Conservation (phyloP, 2,113 vertebrate species). For the Peromyscus maniculatus region DNA sequence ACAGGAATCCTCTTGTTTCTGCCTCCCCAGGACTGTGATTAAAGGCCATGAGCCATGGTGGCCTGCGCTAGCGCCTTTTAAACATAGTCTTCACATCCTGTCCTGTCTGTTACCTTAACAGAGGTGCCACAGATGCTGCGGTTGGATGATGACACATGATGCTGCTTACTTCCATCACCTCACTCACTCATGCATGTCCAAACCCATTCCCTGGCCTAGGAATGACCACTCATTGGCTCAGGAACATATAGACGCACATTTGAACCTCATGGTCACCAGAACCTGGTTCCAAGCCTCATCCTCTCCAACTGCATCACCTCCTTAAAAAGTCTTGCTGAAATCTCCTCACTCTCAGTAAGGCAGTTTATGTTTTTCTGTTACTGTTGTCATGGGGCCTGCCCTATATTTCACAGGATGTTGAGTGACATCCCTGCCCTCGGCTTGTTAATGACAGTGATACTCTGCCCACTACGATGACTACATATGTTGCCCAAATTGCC, state of each 20-base stretch:
- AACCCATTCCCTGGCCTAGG: too few species aligned
- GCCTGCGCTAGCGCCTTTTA: background rate
- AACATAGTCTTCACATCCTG: background rate
- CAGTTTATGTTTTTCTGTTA: background rate
- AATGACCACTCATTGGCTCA: background rate
- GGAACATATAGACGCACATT: background rate
- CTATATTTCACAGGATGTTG: background rate
- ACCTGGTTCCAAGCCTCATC: background rate
- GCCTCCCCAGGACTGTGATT: background rate
- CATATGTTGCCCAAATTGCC: background rate
- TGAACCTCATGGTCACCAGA: background rate
- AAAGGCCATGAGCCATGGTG: background rate
- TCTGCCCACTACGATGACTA: background rate
- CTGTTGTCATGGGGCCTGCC: background rate
- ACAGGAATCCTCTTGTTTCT: background rate
- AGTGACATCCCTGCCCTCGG: background rate
- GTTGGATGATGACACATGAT: too few species aligned
- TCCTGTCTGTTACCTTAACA: background rate
- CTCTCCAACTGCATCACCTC: background rate
- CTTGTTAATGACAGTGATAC: background rate
- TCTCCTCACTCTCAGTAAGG: background rate
- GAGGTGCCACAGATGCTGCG: background rate
- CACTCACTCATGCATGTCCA: fast-evolving
- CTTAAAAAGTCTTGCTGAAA: background rate
- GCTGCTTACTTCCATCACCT: background rate